Base-by-base conservation (phyloP, 2,888 invertebrate species). In the Coelinius sp. region DNA sequence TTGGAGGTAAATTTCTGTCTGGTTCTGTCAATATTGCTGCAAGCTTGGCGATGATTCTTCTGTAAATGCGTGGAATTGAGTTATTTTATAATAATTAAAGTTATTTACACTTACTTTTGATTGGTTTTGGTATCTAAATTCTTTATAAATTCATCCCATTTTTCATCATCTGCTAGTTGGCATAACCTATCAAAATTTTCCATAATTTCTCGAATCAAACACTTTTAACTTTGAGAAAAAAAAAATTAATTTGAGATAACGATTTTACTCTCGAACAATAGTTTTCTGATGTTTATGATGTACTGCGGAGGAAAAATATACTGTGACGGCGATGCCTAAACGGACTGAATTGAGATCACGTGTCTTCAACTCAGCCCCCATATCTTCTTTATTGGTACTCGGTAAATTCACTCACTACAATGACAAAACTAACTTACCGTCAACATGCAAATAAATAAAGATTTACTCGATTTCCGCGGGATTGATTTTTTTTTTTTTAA, bases 11-110 rank as follows among this genome's bases (percentile, higher is more conserved):
- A 59, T 71, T 44, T 20, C 53, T 2, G 31, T 69, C 41, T 14
- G 79, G 71, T 20, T 74, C 75, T 6, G 76, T 76, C 17, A 86
- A 73, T 1, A 80, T 71, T 25, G 81, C 78, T 17, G 85, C 82
- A 12, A 85, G 70, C 76, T 81, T 86, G 6, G 82, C 79, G 49
- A 85, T 63, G 7, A 80, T 71, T 49, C 53, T 74, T 70, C 79
- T 77, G 65, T 79, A 12, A 76, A 75, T 68, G n/a, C n/a, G n/a
- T n/a, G n/a, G 12, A 12, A 41, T 14, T 0, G 5, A 3, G 14
- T 20, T 20, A 41, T 24, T 31, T 8, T 1, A 7, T 24, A 10
- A 49, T 7, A 62, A 41, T 27, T 31, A 14, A 14, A n/a, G 27
- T 52, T 44, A 70, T 79, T n/a, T n/a, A n/a, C 78, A 75, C 71